Evolutionary conservation across 2,797 vertebrate species (phyloP).

Genomic region (Erethizon dorsatum): DNA sequence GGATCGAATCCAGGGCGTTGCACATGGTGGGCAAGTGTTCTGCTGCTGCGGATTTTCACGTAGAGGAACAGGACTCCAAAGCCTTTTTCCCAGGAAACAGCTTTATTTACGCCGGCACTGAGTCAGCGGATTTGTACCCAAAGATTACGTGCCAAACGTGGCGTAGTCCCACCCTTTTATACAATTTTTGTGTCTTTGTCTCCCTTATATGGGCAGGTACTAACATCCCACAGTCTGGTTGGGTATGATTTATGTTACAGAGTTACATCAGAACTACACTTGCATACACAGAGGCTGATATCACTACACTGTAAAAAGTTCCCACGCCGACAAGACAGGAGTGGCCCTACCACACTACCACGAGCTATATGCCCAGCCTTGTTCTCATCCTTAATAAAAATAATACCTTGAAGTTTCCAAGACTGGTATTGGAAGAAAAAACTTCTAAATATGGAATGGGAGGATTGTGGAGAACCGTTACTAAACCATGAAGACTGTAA

Average conservation of each 20-base stretch:
- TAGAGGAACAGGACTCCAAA: background rate
- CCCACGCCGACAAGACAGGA: background rate
- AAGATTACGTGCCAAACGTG: background rate
- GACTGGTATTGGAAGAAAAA: background rate
- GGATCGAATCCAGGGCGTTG: background rate
- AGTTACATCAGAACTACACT: background rate
- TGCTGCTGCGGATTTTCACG: background rate
- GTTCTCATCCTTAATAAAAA: slow-evolving; percentile 62
- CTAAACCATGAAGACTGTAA: background rate
- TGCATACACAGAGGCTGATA: background rate
- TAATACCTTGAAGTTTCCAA: background rate
- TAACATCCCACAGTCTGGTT: background rate
- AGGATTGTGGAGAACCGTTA: background rate
- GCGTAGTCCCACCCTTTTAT: background rate
- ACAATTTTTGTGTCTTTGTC: background rate
- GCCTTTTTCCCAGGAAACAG: background rate
- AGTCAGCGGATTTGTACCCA: background rate
- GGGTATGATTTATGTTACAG: background rate
- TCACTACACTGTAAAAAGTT: background rate
- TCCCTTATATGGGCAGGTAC: background rate
- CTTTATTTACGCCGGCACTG: background rate
- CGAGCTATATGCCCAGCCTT: background rate
- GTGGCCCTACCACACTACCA: background rate
- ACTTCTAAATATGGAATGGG: background rate
- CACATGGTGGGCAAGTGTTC: background rate